Evolutionary conservation across 2,888 invertebrate genomes (phyloP), one percentile per base, ranked within the genome.

Genomic region (Agrochola lychnidis): DNA sequence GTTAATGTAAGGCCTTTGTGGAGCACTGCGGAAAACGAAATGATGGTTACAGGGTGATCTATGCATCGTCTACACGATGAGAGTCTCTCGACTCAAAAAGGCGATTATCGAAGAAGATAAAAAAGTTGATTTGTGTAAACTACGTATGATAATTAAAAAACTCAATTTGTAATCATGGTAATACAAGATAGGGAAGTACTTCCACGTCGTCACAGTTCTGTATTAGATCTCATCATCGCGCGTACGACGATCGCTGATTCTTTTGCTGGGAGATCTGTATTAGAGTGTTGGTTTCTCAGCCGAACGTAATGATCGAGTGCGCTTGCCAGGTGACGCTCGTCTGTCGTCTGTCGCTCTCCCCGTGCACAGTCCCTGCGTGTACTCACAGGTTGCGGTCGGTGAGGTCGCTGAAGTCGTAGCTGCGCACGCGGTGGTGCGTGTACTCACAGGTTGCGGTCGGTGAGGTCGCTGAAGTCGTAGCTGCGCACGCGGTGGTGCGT

Each of bases 381-480:
- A 30, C 30, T 30, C 64, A 91, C 91, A 93, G 88, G 90, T 93
- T 94, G 73, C 92, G 86, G 92, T 96, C 96, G 88, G 93, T 89
- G 90, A 95, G 94, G 90, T 95, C 96, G 91, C 98, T 98, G 95
- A 99, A 99, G 96, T 99, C 98, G 96, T 99, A 99, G 71, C 97
- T 97, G 87, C 99, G 97, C 93, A 99, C 99, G 92, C 99, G 98
- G 96, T 99, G 98, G 96, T 99, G 45, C 30, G 36, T 40, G 97
- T 51, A 86, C 88, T 84, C 64, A 91, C 91, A 93, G 88, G 90
- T 93, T 94, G 73, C 92, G 86, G 92, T 96, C 96, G 88, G 93
- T 89, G 90, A 95, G 94, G 90, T 95, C 96, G 91, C 98, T 98
- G 95, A 99, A 99, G 96, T 99, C 98, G 96, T 99, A 99, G 72